Evolutionary conservation across 2,113 vertebrate species (phyloP), one percentile per base, ranked within the genome.

Genomic region (Trematocara stigmaticum): DNA sequence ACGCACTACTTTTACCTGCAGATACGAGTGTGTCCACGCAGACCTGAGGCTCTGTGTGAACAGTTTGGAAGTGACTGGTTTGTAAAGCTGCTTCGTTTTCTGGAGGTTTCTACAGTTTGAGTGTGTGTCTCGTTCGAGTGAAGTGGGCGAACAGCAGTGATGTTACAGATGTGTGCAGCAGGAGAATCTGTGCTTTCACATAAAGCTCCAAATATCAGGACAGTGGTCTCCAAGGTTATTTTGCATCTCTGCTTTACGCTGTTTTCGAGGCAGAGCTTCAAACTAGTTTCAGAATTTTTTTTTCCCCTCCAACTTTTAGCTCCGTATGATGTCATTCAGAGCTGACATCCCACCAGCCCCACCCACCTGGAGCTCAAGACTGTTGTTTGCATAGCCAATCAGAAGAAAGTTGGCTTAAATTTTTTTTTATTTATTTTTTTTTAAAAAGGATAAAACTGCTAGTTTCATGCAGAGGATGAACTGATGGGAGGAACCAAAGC

Each of bases 91-190:
- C 69, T 87, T 84, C 20, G 1, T 52, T 47, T 64, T n/a, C 34
- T 10, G 34, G 29, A 16, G 13, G 55, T 84, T 79, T 81, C 85
- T 89, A 88, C 83, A 92, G 88, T 88, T 42, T 1, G 29, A 49
- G 69, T 55, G 84, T 78, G 84, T 83, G 71, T 88, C 84, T 88
- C 59, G 4, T 51, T 42, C 9, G 16, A 15, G 34, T 7, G 15
- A 42, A 26, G 5, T n/a, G 34, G 74, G 34, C 18, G 6, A 51
- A 34, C 18, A 18, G 5, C 61, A 61, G 42, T 2, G 71, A 26
- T 5, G 23, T 1, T 6, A 20, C 31, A 16, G 31, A 34, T 23
- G 78, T 45, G 84, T 45, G 82, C 13, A 2, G 20, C 42, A 11
- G 35, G 47, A 79, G 29, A 16, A 45, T 71, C 15, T 82, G 82